A percentile compares a stretch with the other conserved stretches of the same genome.
These are phyloP conservation scores for Paracentrotus lividus DNA, from an alignment of 53 echinoderm and acorn worm genomes.

Conservation along the genomic window DNA sequence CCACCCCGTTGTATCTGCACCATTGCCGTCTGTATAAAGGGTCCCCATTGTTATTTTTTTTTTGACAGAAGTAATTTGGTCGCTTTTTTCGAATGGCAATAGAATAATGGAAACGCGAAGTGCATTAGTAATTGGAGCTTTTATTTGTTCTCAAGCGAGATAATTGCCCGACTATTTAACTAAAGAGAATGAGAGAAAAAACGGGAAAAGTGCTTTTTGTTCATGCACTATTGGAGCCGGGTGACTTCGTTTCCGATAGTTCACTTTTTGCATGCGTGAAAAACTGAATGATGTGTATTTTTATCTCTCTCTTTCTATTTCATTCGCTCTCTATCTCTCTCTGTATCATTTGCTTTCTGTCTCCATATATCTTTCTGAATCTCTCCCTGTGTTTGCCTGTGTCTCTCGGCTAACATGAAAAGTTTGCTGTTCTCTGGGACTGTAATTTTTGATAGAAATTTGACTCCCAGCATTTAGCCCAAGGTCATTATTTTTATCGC, in stretches of 20 bases:
- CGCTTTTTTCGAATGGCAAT: slow-evolving; percentile 64
- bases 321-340: background rate
- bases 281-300: slow-evolving; percentile 27
- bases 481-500: slow-evolving; percentile 7
- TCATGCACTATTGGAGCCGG: slow-evolving; percentile 70
- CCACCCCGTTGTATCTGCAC: slow-evolving; percentile 43
- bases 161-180: slow-evolving; percentile 65
- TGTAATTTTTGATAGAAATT: background rate
- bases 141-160: slow-evolving; percentile 65
- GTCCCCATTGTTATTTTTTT: slow-evolving; percentile 47
- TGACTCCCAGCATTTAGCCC: slow-evolving; percentile 6
- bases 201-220: slow-evolving; percentile 45
- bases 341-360: background rate
- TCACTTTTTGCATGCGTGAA: background rate
- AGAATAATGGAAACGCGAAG: slow-evolving; percentile 68
- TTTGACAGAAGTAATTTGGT: slow-evolving; percentile 71
- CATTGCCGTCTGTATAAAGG: slow-evolving; percentile 12
- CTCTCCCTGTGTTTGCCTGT: too few species aligned
- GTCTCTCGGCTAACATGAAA: background rate
- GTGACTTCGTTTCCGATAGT: slow-evolving; percentile 57
- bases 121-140: slow-evolving; percentile 65
- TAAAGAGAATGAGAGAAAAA: background rate
- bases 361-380: background rate
- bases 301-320: background rate
- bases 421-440: background rate